A percentile compares a stretch with the other conserved stretches of the same genome.
Evolutionary conservation across 2,113 vertebrate genomes (phyloP).

Genomic region (Gavia stellata): DNA sequence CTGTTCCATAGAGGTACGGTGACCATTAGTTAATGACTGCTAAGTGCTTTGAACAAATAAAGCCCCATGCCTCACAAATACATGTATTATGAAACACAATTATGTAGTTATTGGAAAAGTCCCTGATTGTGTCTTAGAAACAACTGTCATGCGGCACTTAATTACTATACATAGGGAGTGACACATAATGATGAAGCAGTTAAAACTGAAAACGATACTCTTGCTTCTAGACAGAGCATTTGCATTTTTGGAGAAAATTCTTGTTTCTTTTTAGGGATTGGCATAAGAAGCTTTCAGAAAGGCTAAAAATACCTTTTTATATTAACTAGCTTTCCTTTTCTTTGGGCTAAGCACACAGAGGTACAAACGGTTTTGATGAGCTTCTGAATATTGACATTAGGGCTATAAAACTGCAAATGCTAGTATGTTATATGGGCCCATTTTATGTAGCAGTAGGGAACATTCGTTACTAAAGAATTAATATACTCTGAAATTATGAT

Average conservation of each 20-base stretch:
- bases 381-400: not conserved
- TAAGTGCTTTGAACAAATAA: not conserved
- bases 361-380: not conserved
- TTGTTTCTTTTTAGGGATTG: constrained; percentile 36
- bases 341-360: not conserved
- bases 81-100: not conserved
- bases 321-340: constrained; percentile 14
- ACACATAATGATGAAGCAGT: constrained; percentile 32
- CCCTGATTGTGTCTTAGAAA: not conserved
- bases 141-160: not conserved
- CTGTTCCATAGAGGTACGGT: not conserved
- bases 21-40: not conserved
- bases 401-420: not conserved
- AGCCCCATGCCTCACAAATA: not conserved
- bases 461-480: not conserved
- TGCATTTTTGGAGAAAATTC: constrained; percentile 35
- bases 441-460: not conserved
- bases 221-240: constrained; percentile 43
- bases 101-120: constrained; percentile 15
- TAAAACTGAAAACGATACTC: constrained; percentile 8
- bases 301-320: constrained; percentile 26
- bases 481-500: not conserved
- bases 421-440: not conserved
- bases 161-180: not conserved
- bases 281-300: constrained; percentile 29